These are phyloP conservation scores for Sphyrna mokarran DNA, from an alignment of 2,113 vertebrate species.

Conservation along the genomic window DNA sequence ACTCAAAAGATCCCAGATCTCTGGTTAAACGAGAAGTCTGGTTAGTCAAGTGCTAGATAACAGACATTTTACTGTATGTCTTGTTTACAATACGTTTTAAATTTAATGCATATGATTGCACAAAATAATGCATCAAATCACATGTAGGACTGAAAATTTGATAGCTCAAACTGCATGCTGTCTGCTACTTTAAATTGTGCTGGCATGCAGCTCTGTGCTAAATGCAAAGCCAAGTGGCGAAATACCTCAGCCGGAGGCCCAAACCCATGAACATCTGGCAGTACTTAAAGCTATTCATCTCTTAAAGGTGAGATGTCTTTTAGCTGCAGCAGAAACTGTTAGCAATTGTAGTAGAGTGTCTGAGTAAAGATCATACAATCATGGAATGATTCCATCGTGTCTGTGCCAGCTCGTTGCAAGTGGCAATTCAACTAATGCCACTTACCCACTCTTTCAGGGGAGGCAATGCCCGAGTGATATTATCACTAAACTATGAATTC, in stretches of 20 bases:
- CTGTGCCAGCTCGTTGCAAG: not conserved
- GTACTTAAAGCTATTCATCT: not conserved
- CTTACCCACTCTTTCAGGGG: not conserved
- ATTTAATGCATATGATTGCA: not conserved
- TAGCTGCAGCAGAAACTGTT: not conserved
- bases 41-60: too few species aligned
- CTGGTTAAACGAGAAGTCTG: too few species aligned
- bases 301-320: not conserved
- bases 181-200: not conserved
- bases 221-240: not conserved
- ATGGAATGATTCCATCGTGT: too few species aligned
- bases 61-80: too few species aligned
- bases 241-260: not conserved
- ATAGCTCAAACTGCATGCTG: not conserved
- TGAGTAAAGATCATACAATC: not conserved
- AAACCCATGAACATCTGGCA: not conserved
- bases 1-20: too few species aligned
- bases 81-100: not conserved
- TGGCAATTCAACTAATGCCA: not conserved
- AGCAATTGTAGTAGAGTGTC: not conserved
- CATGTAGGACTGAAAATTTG: not conserved
- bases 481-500: too few species aligned
- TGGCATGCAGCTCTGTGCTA: not conserved
- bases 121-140: not conserved
- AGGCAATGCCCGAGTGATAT: too few species aligned